Evolutionary conservation across 2,888 invertebrate species (phyloP), one percentile per base, ranked within the genome.

Genomic region (Eupithecia vulgata): DNA sequence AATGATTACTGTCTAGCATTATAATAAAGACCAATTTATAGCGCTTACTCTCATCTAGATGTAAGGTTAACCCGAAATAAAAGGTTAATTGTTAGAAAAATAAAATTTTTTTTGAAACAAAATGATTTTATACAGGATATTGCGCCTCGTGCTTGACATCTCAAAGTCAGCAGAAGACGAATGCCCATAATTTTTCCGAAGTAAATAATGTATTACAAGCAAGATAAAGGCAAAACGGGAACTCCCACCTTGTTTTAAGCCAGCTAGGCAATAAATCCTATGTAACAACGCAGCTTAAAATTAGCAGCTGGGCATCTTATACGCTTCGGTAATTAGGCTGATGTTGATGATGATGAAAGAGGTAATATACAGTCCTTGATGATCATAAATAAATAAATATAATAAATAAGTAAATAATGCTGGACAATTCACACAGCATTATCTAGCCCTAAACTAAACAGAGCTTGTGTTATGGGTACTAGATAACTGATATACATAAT

Each of bases 151-250:
- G 48, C 52, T 48, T 84, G 86, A 86, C 86, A 85, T 83, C 83
- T 82, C 83, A 80, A 81, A 83, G 74, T 75, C 77, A 65, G 80
- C 82, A 75, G 76, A 85, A 86, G 87, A 87, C 78, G 83, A 83
- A 87, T 86, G 77, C 78, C 82, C 75, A 84, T 85, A 86, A 85
- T 86, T 86, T 87, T 86, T 85, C 79, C 80, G 79, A 78, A 83
- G 83, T 87, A 87, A 87, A 87, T 87, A 86, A 87, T 86, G 86
- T 86, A 87, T 87, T 83, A 82, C 84, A 78, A 81, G 82, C 81
- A 83, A 87, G 87, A 87, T 87, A 86, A 85, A 84, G 84, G 83
- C 79, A 80, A 81, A 78, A 77, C 72, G 80, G 82, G 80, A 83
- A 83, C 82, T 82, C 84, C 82, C 80, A 85, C 85, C 86, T 86